Base-by-base conservation (phyloP, 2,113 vertebrate species). In the Carlito syrichta region DNA sequence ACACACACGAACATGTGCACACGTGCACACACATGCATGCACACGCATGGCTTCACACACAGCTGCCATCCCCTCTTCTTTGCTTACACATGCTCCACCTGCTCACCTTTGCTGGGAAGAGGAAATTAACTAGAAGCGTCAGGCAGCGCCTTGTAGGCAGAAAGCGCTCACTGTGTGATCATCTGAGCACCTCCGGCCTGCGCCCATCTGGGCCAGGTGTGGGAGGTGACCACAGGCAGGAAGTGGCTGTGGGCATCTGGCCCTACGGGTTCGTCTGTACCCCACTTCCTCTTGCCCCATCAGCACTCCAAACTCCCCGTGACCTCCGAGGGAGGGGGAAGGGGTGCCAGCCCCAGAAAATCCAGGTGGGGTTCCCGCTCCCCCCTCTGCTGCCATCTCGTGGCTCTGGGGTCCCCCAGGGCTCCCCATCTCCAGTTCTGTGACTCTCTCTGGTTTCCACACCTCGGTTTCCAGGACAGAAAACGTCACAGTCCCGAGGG, bases 211-310 rank as follows among this genome's bases (percentile, higher is more conserved):
- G 66, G 5, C 23, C 0, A 1, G 48, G 40, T 10, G 48, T 54
- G 92, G 77, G 94, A n/a, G 19, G 88, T 11, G 45, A 30, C 23
- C 27, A 2, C 3, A 23, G 86, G n/a, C 45, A 40, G 95, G 88
- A 90, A 43, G 91, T 62, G 86, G 48, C 82, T 25, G 0, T 40
- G 84, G 84, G 76, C n/a, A 87, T 92, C 96, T 68, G 78, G 95
- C 35, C n/a, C 54, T 77, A 74, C 96, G 85, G 93, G 97, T 97
- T 98, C 43, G 87, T 83, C 84, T 0, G 1, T 58, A 62, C 50
- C 81, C 58, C 74, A 89, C 73, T 85, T 89, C 78, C 85, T 90
- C 94, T 6, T 0, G 1, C 48, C 62, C 63, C 83, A 45, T 30
- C 54, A 83, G 78, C 35, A 30, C 91, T 14, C 78, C 90, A 19